Base-by-base conservation (phyloP, 2,888 invertebrate genomes). In the Hypomecis punctinalis region DNA sequence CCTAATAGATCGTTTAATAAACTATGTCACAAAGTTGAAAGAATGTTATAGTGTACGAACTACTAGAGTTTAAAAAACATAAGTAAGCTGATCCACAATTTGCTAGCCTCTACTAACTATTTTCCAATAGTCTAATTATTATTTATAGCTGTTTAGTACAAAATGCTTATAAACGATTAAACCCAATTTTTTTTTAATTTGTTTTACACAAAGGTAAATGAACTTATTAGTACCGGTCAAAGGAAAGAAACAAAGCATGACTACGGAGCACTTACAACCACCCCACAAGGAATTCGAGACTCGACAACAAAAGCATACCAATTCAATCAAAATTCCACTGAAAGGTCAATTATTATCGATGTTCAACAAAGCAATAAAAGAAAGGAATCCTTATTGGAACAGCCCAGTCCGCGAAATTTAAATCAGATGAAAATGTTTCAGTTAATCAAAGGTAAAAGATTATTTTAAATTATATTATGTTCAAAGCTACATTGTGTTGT, bases 391-490 rank as follows among this genome's bases (percentile, higher is more conserved):
- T 63, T 62, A 68, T 68, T 66, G 62, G 63, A 65, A 67, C 59
- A 59, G 61, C 54, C 51, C 63, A 56, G 56, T 64, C 70, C 66
- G 75, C 70, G 66, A 79, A 80, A 81, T 81, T 82, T 81, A 77
- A 82, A 85, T 82, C 79, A 83, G 76, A 72, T 76, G 72, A 80
- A 76, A 23, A 72, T 79, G 80, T 82, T 79, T 72, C 72, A 73
- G 79, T 86, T 84, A 82, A 86, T 86, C 79, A 84, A 87, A 88
- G 82, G 85, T 83, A 81, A 81, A 39, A 49, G 42, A 36, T 77
- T 73, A 73, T 69, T 76, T 71, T 53, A 73, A 68, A 72, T 72
- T 71, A 37, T 39, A 37, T 39, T 39, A 6, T 13, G 37, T 59
- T 52, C 7, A 33, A 9, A 8, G 9, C 37, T 9, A 39, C 7